Percentiles rank a stretch among this genome's conserved stretches.
Conservation (phyloP, 2,113 vertebrate genomes). For the Daboia siamensis region DNA sequence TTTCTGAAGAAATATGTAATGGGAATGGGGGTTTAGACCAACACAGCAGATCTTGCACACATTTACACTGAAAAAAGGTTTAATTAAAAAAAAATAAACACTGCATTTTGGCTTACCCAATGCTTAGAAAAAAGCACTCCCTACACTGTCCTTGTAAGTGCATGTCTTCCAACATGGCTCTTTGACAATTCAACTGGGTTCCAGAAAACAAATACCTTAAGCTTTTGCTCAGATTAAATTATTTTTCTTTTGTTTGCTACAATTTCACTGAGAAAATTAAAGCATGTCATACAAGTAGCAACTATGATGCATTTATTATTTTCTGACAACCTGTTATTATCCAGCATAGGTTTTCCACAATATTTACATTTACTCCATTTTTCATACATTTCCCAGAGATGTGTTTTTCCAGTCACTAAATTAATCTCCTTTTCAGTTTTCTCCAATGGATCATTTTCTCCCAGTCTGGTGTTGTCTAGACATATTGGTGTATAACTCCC, state of each 20-base stretch:
- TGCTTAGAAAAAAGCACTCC: background rate
- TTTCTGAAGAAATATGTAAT: background rate
- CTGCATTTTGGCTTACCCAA: background rate
- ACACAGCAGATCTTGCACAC: background rate
- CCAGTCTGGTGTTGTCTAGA: background rate
- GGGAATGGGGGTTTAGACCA: background rate
- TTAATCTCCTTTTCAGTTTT: background rate
- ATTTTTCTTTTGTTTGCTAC: background rate
- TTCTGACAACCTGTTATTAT: background rate
- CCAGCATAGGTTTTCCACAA: background rate
- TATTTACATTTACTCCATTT: background rate
- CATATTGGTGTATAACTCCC: background rate
- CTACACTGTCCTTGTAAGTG: background rate
- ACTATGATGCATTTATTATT: background rate
- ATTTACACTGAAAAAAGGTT: background rate
- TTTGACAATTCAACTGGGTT: background rate
- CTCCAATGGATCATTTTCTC: background rate
- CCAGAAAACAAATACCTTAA: background rate
- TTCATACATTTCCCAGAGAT: background rate
- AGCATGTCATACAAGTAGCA: background rate
- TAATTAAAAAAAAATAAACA: background rate
- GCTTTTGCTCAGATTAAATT: background rate
- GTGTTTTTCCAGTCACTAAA: background rate
- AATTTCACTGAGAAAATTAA: background rate
- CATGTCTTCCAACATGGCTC: background rate